phyloP scores from a whole-genome alignment of 2,797 vertebrate species.

The Sebastolobus alascanus region DNA sequence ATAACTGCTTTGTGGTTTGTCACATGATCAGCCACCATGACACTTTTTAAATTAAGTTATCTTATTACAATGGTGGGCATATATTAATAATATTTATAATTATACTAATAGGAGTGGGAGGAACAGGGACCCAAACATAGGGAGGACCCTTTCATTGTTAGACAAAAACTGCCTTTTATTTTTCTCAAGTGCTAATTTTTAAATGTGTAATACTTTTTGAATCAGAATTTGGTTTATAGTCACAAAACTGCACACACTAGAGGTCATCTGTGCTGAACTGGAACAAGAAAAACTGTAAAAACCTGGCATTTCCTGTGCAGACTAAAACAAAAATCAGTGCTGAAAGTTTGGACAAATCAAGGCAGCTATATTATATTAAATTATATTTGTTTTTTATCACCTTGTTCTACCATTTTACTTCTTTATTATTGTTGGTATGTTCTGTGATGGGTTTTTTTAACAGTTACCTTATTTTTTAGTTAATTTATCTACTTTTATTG shows the following conservation, averaged over 20 bases:
- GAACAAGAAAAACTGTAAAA: not conserved
- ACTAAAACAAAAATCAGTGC: not conserved
- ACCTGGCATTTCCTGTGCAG: not conserved
- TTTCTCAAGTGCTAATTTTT: not conserved
- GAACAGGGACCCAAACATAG: too few species aligned
- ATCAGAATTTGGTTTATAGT: not conserved
- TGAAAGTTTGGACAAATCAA: not conserved
- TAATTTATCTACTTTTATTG: not conserved
- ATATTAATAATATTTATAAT: too few species aligned
- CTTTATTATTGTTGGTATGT: too few species aligned
- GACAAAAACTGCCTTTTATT: not conserved
- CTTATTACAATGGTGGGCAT: not conserved
- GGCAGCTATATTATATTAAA: not conserved
- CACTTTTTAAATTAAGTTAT: not conserved
- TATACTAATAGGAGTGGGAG: not conserved
- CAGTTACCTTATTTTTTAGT: too few species aligned
- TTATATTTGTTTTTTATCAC: too few species aligned
- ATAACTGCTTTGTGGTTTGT: slow-evolving; percentile 50
- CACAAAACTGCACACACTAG: not conserved
- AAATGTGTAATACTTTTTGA: not conserved
- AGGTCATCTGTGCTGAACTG: not conserved
- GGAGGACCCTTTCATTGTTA: not conserved
- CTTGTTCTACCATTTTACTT: too few species aligned
- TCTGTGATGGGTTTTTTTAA: too few species aligned
- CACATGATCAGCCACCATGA: slow-evolving; percentile 34